Percentiles rank a stretch among this genome's conserved stretches.
Evolutionary conservation across 2,113 vertebrate genomes (phyloP).

Genomic region (Urocolius indicus): DNA sequence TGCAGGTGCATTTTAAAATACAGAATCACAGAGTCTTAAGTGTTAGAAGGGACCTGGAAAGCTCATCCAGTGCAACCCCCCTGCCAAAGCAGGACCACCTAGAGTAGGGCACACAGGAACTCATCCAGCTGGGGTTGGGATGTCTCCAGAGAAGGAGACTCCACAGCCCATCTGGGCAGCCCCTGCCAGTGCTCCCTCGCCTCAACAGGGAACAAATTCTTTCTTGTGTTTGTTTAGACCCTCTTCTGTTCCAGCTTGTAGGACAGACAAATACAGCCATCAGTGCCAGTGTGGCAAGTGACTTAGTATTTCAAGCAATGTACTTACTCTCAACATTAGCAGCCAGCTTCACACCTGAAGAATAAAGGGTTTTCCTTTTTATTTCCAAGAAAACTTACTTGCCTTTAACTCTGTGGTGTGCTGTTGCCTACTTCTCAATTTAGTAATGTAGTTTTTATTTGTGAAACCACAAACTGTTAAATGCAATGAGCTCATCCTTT

Average conservation of each 20-base stretch:
- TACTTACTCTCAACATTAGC: neutral
- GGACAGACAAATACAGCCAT: neutral
- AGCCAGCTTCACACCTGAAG: neutral
- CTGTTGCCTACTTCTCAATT: neutral
- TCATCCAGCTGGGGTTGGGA: too few relatives aligned
- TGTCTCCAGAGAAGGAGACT: too few relatives aligned
- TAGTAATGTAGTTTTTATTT: slow-evolving; percentile 33
- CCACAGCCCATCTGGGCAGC: too few relatives aligned
- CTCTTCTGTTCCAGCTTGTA: too few relatives aligned
- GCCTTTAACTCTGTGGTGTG: neutral
- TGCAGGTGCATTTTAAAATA: neutral
- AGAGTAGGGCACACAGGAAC: too few relatives aligned
- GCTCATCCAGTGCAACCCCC: too few relatives aligned
- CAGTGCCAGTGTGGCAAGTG: neutral
- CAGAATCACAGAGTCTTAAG: too few relatives aligned
- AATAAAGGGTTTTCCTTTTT: neutral
- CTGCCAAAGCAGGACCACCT: too few relatives aligned
- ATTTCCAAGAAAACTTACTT: neutral
- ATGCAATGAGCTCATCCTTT: slow-evolving; percentile 71
- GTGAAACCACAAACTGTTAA: slow-evolving; percentile 34
- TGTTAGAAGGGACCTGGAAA: too few relatives aligned
- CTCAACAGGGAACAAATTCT: too few relatives aligned
- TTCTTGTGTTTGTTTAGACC: too few relatives aligned
- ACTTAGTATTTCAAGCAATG: neutral
- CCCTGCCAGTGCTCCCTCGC: too few relatives aligned